phyloP scores from a whole-genome alignment of 2,113 vertebrate genomes.

The Vombatus ursinus region DNA sequence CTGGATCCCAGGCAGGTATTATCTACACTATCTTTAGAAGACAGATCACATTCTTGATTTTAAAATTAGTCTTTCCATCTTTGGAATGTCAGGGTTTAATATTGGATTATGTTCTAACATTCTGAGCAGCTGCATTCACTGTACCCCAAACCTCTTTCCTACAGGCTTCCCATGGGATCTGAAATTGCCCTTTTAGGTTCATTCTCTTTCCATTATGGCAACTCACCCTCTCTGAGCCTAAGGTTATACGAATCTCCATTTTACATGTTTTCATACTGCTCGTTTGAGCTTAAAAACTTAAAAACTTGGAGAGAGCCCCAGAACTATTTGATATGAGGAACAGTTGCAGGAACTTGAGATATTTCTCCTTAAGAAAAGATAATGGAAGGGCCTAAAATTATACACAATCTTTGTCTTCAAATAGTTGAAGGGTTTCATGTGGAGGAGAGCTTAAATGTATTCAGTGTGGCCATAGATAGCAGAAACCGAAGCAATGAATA shows the following conservation, averaged over 20 bases:
- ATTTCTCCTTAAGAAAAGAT: not conserved
- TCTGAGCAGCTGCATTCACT: too few relatives aligned
- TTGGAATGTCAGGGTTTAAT: too few relatives aligned
- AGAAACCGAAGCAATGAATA: not conserved
- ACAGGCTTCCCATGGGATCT: not conserved
- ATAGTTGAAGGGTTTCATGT: not conserved
- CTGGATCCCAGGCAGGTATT: too few relatives aligned
- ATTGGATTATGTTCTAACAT: too few relatives aligned
- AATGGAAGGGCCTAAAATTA: not conserved
- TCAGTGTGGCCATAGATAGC: not conserved
- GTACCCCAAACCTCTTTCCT: not conserved
- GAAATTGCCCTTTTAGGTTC: not conserved
- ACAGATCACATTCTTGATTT: too few relatives aligned
- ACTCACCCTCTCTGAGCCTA: not conserved
- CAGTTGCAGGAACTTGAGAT: not conserved
- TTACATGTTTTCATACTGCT: not conserved
- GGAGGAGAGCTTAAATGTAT: not conserved
- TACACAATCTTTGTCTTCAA: not conserved
- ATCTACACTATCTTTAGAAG: too few relatives aligned
- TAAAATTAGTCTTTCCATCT: too few relatives aligned
- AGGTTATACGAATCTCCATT: not conserved
- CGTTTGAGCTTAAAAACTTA: not conserved
- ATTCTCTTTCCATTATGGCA: not conserved
- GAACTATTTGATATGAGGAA: not conserved
- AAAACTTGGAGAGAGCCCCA: not conserved